phyloP scores from a whole-genome alignment of 2,113 vertebrate genomes.

The Anguilla japonica region DNA sequence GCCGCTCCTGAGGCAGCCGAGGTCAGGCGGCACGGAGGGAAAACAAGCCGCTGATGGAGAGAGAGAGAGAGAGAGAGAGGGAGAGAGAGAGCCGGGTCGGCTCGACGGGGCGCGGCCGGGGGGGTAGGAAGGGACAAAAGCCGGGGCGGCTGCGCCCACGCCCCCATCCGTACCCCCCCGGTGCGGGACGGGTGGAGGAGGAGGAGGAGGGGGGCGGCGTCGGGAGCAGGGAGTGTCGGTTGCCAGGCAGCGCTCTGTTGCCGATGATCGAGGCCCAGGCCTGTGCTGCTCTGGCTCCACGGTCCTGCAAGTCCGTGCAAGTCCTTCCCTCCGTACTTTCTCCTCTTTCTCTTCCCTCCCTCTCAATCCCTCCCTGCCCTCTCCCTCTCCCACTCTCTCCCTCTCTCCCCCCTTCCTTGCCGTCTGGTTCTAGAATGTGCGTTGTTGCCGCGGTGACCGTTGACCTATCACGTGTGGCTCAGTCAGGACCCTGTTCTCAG shows the following conservation, averaged over 20 bases:
- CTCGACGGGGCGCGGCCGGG: too few species aligned
- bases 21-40: conserved; percentile 35
- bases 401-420: conserved; percentile 14
- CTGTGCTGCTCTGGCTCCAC: conserved; percentile 58
- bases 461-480: conserved; percentile 18
- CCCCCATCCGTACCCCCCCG: neutral
- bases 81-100: too few species aligned
- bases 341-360: too few species aligned
- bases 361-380: conserved; percentile 16
- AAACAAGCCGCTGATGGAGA: conserved; percentile 49
- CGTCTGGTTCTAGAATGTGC: conserved; percentile 30
- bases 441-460: conserved; percentile 16
- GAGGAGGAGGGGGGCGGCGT: conserved; percentile 33
- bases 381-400: neutral
- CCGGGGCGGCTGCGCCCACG: neutral
- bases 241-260: conserved; percentile 48
- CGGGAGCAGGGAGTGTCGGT: neutral
- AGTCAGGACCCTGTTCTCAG: conserved; percentile 7
- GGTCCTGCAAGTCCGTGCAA: conserved; percentile 61
- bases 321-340: conserved; percentile 26
- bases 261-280: conserved; percentile 59
- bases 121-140: neutral
- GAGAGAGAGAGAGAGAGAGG: too few species aligned
- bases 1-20: conserved; percentile 28
- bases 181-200: conserved; percentile 31